Base-by-base conservation (phyloP, 2,888 invertebrate genomes). In the Operophtera brumata region DNA sequence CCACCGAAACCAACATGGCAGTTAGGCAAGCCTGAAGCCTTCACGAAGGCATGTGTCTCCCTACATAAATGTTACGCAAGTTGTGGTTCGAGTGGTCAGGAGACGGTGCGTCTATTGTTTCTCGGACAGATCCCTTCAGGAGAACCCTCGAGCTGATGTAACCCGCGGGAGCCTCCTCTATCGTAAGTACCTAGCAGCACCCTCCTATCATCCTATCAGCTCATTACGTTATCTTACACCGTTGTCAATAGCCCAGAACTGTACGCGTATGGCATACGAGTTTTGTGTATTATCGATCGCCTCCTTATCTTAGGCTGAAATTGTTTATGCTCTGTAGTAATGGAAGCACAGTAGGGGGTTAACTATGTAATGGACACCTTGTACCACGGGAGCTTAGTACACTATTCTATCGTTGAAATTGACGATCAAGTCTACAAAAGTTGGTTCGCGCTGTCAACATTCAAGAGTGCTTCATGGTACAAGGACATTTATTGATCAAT, bases 31-130 rank as follows among this genome's bases (percentile, higher is more conserved):
- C 42, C 37, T 43, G 39, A 51, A 36, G 25, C 34, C 34, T 12
- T n/a, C 49, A 28, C 35, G 14, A 34, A 44, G 79, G 74, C 69
- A 78, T 79, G 84, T 84, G 82, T 72, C 20, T 3, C 75, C 80
- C 83, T 82, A 83, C 82, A 84, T 87, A 87, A 86, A 88, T 88
- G 88, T 85, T 88, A 87, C 85, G 86, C 86, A 86, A 87, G 82
- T 81, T 78, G 72, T 78, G 74, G 76, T 78, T 75, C 71, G 68
- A 77, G 81, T 81, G 84, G 73, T 75, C 65, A 73, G 71, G 70
- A 74, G 74, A 73, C 78, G 82, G 82, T 80, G 83, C 74, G 68
- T 72, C 75, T 68, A 71, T 74, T 72, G 67, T 69, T 67, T 65
- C 65, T 68, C 69, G 77, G 77, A 73, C 77, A 75, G 73, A 74